phyloP scores from a whole-genome alignment of 2,113 vertebrate species.

The Malurus melanocephalus region DNA sequence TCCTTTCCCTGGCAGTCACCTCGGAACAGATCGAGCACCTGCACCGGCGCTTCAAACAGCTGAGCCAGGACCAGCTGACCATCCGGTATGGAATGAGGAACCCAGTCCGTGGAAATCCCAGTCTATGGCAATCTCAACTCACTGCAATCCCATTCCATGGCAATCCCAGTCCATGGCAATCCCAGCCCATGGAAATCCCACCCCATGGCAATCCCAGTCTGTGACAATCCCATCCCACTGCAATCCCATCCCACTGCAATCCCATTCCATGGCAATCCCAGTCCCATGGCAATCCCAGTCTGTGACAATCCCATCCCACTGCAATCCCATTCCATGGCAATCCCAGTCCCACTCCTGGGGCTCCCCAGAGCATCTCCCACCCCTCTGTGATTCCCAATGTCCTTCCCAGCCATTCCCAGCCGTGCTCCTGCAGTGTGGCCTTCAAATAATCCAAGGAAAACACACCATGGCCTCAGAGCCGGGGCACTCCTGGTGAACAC shows the following conservation, averaged over 20 bases:
- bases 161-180: fast-evolving
- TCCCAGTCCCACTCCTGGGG: neutral
- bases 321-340: no score
- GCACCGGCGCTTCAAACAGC: slow-evolving; percentile 81
- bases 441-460: fast-evolving
- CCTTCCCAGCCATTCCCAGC: neutral
- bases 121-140: no score
- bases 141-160: fast-evolving
- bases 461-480: fast-evolving
- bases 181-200: fast-evolving
- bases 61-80: slow-evolving; percentile 80
- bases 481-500: fast-evolving
- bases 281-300: no score
- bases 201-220: fast-evolving
- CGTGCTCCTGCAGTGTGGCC: fast-evolving
- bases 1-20: slow-evolving; percentile 75
- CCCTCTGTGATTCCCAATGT: fast-evolving
- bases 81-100: slow-evolving; percentile 75
- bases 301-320: neutral
- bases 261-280: no score
- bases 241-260: neutral
- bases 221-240: fast-evolving
- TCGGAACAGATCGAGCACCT: slow-evolving; percentile 87
- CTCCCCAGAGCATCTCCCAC: neutral
- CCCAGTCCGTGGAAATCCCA: neutral